These are phyloP conservation scores for Microtus ochrogaster DNA, from an alignment of 2,113 vertebrate species.

Conservation along the genomic window DNA sequence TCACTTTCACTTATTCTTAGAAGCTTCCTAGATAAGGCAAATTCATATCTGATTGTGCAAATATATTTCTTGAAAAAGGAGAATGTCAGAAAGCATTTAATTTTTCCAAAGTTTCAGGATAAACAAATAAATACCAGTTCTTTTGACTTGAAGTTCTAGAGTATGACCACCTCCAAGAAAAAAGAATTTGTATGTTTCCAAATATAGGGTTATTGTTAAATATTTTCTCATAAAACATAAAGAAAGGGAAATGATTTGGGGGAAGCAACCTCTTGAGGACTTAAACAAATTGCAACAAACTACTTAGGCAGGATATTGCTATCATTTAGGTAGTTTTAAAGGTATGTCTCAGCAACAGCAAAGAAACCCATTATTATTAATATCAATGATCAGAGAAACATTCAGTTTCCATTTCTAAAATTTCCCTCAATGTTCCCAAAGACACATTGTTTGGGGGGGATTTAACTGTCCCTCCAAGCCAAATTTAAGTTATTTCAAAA, in stretches of 20 bases:
- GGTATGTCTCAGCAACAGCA: background rate
- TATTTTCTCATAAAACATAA: conserved; percentile 1
- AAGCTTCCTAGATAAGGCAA: background rate
- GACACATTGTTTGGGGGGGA: background rate
- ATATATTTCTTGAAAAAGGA: conserved; percentile 23
- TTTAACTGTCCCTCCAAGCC: background rate
- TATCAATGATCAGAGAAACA: background rate
- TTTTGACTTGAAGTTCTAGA: background rate
- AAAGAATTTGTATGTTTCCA: background rate
- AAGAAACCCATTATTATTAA: background rate
- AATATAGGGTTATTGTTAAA: background rate
- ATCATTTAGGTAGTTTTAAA: conserved; percentile 44
- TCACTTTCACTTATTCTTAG: background rate
- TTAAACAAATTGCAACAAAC: background rate
- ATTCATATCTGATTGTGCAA: background rate
- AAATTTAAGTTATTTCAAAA: conserved; percentile 26
- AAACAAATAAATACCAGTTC: background rate
- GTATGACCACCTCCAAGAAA: background rate
- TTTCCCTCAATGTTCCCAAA: background rate
- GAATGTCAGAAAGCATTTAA: background rate
- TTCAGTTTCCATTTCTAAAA: conserved; percentile 37
- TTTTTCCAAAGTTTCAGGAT: background rate
- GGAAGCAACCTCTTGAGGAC: background rate
- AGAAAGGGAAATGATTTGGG: background rate
- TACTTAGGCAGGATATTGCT: background rate